Base-by-base conservation (phyloP, 1,140 invertebrate species). In the Zaprionus vittiger region DNA sequence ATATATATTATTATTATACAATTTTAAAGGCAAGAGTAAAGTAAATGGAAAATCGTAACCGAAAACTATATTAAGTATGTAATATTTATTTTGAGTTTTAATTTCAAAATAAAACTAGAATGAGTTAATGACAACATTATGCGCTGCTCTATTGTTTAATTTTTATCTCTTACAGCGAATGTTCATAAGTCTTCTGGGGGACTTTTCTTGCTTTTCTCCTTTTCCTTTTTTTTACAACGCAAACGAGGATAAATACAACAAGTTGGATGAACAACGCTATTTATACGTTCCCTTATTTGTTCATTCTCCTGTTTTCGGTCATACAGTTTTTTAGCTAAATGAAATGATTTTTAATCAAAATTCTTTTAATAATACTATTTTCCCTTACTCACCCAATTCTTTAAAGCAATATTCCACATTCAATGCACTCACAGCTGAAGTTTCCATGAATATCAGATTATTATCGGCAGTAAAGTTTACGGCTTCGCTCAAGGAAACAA, bases 81-180 rank as follows among this genome's bases (percentile, higher is more conserved):
- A 72, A 24, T 66, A 79, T 89, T 87, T 84, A 89, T 87, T 87
- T 87, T 61, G 64, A 72, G 78, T 76, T 87, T 89, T 87, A 70
- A 89, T 89, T 87, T 87, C 60, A 80, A 79, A 83, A 28, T 75
- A 87, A 84, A 86, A 80, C 71, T 87, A 89, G 84, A 89, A 79
- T 71, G 79, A 80, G 81, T 87, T 87, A 83, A 81, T 79, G 69
- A 81, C 20, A 59, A 17, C 41, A 55, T 28, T 47, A 20, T 57
- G 52, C 34, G 62, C 11, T 3, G 15, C 1, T 28, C 24, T 26
- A 9, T 17, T n/a, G 9, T 14, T 41, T 37, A 49, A 49, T 41
- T 5, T 41, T 2, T 41, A 41, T 41, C 38, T n/a, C 4, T 41
- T 41, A 2, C 38, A 41, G 38, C 14, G 1, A 15, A 14, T n/a